Conservation (phyloP, 2,797 vertebrate genomes). For the Alfaro cultratus region DNA sequence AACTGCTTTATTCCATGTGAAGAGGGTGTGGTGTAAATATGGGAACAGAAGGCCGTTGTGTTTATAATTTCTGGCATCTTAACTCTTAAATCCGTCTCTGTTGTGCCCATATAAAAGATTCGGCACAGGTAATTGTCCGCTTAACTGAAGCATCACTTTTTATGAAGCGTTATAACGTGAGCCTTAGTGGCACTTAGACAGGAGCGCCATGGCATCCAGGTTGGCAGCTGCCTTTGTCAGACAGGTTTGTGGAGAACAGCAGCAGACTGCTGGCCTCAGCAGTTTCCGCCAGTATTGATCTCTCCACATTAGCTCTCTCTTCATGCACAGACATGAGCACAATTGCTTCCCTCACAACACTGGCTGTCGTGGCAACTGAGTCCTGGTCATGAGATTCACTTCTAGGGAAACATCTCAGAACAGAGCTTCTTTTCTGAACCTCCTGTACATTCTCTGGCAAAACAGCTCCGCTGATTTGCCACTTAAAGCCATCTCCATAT, state of each 20-base stretch:
- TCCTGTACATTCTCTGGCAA: constrained; percentile 60
- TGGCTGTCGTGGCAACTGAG: constrained; percentile 80
- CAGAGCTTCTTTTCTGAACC: constrained; percentile 49
- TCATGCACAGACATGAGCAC: constrained; percentile 81
- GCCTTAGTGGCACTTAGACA: constrained; percentile 38
- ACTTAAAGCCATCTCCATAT: constrained; percentile 71
- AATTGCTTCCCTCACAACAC: constrained; percentile 78
- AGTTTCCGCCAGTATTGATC: constrained; percentile 83
- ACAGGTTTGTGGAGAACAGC: constrained; percentile 78
- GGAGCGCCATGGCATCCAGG: constrained; percentile 57
- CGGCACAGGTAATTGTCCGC: neutral
- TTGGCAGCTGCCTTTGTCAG: constrained; percentile 71
- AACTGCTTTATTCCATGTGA: constrained; percentile 55
- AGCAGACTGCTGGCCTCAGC: constrained; percentile 83
- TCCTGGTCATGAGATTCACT: constrained; percentile 67
- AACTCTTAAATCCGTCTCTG: neutral
- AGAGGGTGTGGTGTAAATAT: constrained; percentile 59
- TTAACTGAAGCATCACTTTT: constrained; percentile 4
- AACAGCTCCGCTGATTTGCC: constrained; percentile 63
- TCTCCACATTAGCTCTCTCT: constrained; percentile 80
- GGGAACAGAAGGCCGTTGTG: constrained; percentile 18
- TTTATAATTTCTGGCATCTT: neutral
- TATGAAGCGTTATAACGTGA: constrained; percentile 4
- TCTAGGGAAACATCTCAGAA: constrained; percentile 60
- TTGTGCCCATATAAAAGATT: neutral